phyloP scores from a whole-genome alignment of 2,113 vertebrate genomes.

The Nothoprocta pentlandii region DNA sequence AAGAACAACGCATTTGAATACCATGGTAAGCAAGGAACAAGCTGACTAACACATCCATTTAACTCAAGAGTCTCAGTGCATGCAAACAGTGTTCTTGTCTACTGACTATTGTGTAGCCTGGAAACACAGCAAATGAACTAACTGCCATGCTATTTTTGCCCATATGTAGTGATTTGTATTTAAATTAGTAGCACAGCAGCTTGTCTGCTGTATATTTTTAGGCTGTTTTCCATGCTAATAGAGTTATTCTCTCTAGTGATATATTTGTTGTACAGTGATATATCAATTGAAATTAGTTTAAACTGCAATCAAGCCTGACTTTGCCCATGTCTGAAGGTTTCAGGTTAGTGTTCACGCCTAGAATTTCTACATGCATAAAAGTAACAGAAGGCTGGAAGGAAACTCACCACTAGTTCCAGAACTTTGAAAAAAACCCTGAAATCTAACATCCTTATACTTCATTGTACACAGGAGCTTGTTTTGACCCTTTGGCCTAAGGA shows the following conservation, averaged over 20 bases:
- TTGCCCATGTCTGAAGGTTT: neutral
- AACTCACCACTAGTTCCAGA: neutral
- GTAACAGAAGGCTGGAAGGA: neutral
- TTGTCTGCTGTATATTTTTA: neutral
- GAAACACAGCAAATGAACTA: conserved; percentile 17
- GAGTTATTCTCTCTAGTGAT: neutral
- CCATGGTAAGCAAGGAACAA: conserved; percentile 17
- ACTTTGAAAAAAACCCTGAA: neutral
- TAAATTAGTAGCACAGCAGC: neutral
- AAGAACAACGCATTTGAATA: conserved; percentile 46
- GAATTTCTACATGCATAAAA: neutral
- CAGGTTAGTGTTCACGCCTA: neutral
- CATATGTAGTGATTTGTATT: conserved; percentile 15
- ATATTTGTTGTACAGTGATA: neutral
- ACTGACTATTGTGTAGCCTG: neutral
- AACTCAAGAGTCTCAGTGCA: conserved; percentile 18
- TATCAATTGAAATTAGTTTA: neutral
- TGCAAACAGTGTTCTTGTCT: conserved; percentile 33
- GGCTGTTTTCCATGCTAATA: neutral
- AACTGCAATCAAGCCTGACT: neutral
- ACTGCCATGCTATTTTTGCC: neutral
- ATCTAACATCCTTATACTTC: neutral
- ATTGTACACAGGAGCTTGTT: neutral
- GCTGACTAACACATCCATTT: conserved; percentile 39
- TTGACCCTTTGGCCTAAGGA: neutral